A percentile compares a stretch with the other conserved stretches of the same genome.
Conservation (phyloP, 92 coral and sea anemone genomes). For the Porites divaricata region DNA sequence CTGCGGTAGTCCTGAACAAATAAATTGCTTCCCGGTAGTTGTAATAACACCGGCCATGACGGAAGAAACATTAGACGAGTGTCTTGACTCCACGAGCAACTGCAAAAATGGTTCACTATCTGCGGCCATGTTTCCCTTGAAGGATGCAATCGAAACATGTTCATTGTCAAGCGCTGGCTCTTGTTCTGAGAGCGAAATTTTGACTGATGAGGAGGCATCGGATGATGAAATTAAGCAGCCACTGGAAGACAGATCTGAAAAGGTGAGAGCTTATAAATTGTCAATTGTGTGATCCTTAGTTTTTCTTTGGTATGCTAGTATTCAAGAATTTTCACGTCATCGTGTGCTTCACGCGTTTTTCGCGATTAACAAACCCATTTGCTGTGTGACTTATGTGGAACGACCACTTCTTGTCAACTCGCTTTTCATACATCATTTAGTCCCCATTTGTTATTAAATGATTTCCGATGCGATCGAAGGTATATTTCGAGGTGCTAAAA, state of each 20-base stretch:
- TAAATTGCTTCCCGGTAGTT: conserved; percentile 68
- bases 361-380: neutral
- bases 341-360: neutral
- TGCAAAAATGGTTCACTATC: conserved; percentile 71
- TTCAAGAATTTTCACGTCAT: neutral
- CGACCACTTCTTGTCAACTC: neutral
- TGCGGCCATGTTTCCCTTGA: conserved; percentile 35
- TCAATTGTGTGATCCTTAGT: neutral
- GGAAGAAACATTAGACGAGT: conserved; percentile 38
- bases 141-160: conserved; percentile 75
- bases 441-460: neutral
- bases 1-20: neutral
- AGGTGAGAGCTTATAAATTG: conserved; percentile 47
- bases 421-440: neutral
- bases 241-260: conserved; percentile 69
- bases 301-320: neutral
- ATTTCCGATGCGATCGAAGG: neutral
- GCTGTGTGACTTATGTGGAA: neutral
- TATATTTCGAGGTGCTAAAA: neutral
- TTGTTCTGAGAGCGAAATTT: conserved; percentile 77
- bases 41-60: conserved; percentile 76
- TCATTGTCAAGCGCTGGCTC: conserved; percentile 77
- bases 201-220: conserved; percentile 85
- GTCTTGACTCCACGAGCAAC: conserved; percentile 11
- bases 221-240: conserved; percentile 75